Evolutionary conservation across 2,113 vertebrate genomes (phyloP).

Genomic region (Ophiodon elongatus): DNA sequence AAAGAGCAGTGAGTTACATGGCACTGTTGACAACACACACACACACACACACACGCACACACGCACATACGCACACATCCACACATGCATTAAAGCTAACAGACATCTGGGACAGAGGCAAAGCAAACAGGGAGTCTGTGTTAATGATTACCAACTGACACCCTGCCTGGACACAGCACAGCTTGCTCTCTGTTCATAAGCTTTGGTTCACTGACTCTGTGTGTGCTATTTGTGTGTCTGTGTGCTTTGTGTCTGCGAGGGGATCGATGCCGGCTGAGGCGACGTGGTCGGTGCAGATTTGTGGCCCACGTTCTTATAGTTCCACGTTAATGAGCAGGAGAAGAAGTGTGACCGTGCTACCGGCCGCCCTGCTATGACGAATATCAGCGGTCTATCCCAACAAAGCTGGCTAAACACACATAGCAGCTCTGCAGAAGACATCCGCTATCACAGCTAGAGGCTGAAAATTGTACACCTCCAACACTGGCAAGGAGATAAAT

Average conservation of each 20-base stretch:
- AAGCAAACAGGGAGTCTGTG: conserved; percentile 67
- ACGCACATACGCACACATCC: conserved; percentile 9
- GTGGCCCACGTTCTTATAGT: conserved; percentile 45
- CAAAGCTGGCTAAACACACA: conserved; percentile 36
- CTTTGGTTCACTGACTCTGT: conserved; percentile 41
- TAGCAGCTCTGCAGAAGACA: not conserved
- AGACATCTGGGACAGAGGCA: conserved; percentile 40
- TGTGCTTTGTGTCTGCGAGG: conserved; percentile 25
- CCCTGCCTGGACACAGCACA: conserved; percentile 63
- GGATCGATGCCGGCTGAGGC: conserved; percentile 43
- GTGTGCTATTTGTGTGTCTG: not conserved
- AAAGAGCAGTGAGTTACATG: conserved; percentile 25
- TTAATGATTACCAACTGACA: conserved; percentile 78
- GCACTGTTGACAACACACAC: conserved; percentile 39
- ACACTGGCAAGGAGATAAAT: conserved; percentile 30
- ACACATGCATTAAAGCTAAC: conserved; percentile 19
- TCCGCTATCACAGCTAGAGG: conserved; percentile 21
- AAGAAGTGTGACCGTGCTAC: conserved; percentile 37
- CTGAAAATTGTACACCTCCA: conserved; percentile 34
- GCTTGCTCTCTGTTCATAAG: conserved; percentile 59
- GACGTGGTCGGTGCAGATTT: conserved; percentile 39
- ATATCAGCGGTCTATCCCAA: conserved; percentile 17
- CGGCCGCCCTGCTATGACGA: conserved; percentile 12
- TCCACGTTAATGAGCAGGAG: conserved; percentile 58
- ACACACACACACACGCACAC: not conserved